Evolutionary conservation across 2,113 vertebrate species (phyloP), one percentile per base, ranked within the genome.

Genomic region (Bubalus kerabau): DNA sequence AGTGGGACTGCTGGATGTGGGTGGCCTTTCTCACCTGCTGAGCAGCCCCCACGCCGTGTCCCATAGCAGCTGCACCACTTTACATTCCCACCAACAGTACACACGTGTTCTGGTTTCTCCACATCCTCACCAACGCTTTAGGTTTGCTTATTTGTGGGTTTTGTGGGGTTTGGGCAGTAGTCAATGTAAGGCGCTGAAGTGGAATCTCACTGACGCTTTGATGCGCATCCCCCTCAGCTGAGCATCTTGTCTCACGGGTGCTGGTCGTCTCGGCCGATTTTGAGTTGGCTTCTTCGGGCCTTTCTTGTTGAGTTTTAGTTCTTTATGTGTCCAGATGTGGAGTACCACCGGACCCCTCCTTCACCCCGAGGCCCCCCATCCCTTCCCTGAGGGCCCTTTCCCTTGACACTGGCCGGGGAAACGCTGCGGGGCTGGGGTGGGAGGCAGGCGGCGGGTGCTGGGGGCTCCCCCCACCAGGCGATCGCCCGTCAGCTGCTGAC

Each of bases 321-420:
- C 32, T 81, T 87, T 57, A 6, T 32, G 2, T 28, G 32, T 30
- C 81, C 7, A 3, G 6, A 40, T 19, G 6, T 80, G 26, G 19
- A 3, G 19, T n/a, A 15, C 48, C 26, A 7, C 9, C 19, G 6
- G 57, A 6, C 52, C 40, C 36, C 12, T 57, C 54, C 2, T 83
- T 36, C 60, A 36, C 54, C 50, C 56, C 23, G 0, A 48, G 54
- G 48, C 2, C 46, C 23, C 30, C 30, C 50, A 17, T 43, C 78
- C 7, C 21, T 84, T 93, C 23, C 21, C 64, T 87, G 24, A 82
- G 57, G 15, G 19, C 32, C 5, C 56, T 94, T 84, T 98, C 94
- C 87, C 87, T 97, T 84, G 62, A 2, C 62, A 97, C 54, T 54
- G 43, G 46, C n/a, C 43, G 90, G 32, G 43, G 62, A 86, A 17